phyloP scores from a whole-genome alignment of 1,140 invertebrate species.

The Lucilia sericata region DNA sequence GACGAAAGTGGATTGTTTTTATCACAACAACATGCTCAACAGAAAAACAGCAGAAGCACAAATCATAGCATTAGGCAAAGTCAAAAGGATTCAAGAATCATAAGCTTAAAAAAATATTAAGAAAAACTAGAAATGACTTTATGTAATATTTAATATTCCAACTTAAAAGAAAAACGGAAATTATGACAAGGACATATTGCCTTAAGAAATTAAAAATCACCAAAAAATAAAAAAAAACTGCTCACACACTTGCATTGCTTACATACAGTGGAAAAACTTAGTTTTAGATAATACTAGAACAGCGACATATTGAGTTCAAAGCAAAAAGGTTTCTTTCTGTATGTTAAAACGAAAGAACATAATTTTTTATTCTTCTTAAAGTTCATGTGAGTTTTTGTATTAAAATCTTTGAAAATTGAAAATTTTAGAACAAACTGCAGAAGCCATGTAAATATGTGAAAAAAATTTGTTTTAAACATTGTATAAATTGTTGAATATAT shows the following conservation, averaged over 20 bases:
- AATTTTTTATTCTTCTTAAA: neutral
- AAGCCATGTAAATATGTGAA: too few relatives aligned
- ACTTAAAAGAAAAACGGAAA: neutral
- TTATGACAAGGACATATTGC: constrained; percentile 1
- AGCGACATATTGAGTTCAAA: neutral
- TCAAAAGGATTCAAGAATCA: neutral
- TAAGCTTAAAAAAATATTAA: neutral
- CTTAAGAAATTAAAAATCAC: neutral
- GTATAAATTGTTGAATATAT: too few relatives aligned
- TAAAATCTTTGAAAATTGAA: too few relatives aligned
- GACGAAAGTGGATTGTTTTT: neutral
- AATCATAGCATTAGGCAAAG: neutral
- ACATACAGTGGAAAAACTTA: too few relatives aligned
- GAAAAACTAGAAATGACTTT: neutral
- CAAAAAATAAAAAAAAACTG: neutral
- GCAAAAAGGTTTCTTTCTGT: too few relatives aligned
- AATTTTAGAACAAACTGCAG: too few relatives aligned
- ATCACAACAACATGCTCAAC: neutral
- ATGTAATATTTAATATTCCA: neutral
- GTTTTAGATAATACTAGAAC: neutral
- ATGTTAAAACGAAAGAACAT: neutral
- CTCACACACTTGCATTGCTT: too few relatives aligned
- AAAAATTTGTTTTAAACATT: too few relatives aligned
- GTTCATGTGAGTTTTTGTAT: neutral
- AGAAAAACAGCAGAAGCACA: neutral